Evolutionary conservation across 2,797 vertebrate genomes (phyloP).

Genomic region (Micrastur ruficollis): DNA sequence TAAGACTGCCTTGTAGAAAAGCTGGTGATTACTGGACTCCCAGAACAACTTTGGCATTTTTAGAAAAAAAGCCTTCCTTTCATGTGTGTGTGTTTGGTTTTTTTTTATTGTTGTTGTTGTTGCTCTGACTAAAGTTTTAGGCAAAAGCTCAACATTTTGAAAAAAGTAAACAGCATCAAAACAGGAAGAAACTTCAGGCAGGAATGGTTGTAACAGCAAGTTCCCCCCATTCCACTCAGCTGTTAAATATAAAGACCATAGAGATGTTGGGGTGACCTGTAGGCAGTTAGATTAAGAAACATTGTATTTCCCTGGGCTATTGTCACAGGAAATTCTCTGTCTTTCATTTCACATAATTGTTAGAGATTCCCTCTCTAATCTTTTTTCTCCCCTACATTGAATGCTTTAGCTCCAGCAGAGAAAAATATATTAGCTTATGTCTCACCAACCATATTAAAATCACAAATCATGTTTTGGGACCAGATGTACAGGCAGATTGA

Average conservation of each 20-base stretch:
- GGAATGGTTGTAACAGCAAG: background rate
- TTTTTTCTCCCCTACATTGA: background rate
- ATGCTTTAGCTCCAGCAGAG: background rate
- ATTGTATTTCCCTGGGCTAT: background rate
- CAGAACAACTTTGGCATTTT: background rate
- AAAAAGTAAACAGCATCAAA: background rate
- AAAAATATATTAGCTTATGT: conserved; percentile 29
- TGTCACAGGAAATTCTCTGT: background rate
- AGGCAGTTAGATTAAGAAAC: background rate
- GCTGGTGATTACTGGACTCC: background rate
- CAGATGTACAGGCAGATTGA: conserved; percentile 26
- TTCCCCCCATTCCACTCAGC: accelerated
- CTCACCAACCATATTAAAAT: conserved; percentile 40
- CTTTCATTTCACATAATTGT: background rate
- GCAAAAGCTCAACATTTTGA: background rate
- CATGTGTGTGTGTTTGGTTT: accelerated
- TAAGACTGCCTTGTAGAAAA: background rate
- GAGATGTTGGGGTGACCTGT: background rate
- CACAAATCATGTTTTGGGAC: conserved; percentile 14
- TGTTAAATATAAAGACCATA: background rate
- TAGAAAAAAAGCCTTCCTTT: background rate
- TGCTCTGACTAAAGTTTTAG: background rate
- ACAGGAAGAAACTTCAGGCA: background rate
- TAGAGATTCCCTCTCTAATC: background rate
- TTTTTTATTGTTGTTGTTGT: background rate